These are phyloP conservation scores for Thelaira solivaga DNA, from an alignment of 2,888 invertebrate species.

Conservation along the genomic window DNA sequence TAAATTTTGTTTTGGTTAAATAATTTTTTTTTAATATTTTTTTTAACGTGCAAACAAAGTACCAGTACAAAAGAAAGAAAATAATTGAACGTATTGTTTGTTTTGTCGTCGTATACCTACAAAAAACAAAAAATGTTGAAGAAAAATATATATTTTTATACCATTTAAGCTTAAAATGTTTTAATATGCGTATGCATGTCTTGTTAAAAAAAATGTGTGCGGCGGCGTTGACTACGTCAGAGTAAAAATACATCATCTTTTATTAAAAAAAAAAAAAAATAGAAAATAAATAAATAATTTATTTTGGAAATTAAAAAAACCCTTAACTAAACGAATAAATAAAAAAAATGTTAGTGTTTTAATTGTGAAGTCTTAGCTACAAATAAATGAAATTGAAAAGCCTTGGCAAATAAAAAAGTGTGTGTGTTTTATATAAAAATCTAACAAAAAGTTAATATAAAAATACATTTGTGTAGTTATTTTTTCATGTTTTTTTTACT, in stretches of 20 bases:
- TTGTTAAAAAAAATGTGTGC: constrained; percentile 7
- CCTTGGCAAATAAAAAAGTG: background rate
- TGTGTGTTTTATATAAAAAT: constrained; percentile 1
- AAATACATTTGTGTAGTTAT: background rate
- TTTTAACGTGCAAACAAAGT: constrained; percentile 4
- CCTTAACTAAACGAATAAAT: background rate
- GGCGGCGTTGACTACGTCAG: constrained; percentile 47
- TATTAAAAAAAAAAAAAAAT: constrained; percentile 2
- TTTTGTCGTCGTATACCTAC: background rate
- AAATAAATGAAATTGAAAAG: background rate
- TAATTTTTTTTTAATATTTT: background rate
- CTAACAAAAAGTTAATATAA: background rate
- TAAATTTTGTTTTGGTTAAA: constrained; percentile 8
- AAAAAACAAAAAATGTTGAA: background rate
- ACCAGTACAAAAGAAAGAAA: background rate
- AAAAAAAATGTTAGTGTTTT: constrained; percentile 47
- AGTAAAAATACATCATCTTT: constrained; percentile 35
- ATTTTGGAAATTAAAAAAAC: constrained; percentile 35
- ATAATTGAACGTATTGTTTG: background rate
- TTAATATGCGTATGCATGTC: background rate
- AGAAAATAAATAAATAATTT: background rate
- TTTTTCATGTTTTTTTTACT: background rate
- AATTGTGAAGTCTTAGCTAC: constrained; percentile 22
- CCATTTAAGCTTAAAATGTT: constrained; percentile 35
- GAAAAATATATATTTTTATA: constrained; percentile 5